Base-by-base conservation (phyloP, 2,888 invertebrate genomes). In the Prostheceraeus crozeri region DNA sequence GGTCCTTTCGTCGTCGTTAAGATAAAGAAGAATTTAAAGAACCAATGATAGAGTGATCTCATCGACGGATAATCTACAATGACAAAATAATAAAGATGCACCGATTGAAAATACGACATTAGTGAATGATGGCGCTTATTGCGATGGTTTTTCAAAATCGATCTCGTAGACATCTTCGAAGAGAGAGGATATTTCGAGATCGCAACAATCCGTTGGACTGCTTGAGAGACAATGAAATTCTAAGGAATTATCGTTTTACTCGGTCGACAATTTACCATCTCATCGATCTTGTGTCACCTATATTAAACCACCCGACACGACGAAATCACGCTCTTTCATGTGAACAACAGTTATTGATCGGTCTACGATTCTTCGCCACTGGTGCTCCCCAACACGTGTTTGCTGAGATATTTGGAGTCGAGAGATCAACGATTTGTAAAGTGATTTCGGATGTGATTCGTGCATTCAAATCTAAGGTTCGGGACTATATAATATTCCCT, bases 121-220 rank as follows among this genome's bases (percentile, higher is more conserved):
- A n/a, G n/a, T n/a, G n/a, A n/a, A n/a, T n/a, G n/a, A 23, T 23
- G 23, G 28, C 56, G 4, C 59, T 19, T 60, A 28, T 57, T 62
- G 19, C 53, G 4, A 36, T 65, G 65, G 60, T 40, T 33, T 33
- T 8, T 40, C 40, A 40, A 8, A 4, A 40, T 16, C 16, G 19
- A 16, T 6, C 19, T 14, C 40, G 19, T 16, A n/a, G n/a, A 33
- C 8, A 8, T 33, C 33, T 8, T 8, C 8, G 33, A 33, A 33
- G 8, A 40, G 16, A 14, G 19, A 40, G 40, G 19, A 21, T 40
- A 40, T 40, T 40, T n/a, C n/a, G 40, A 16, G n/a, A 40, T 40
- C 14, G 40, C 6, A 40, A 14, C 14, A 4, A 40, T 4, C 40
- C 40, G 16, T 40, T 40, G n/a, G 40, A 40, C n/a, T n/a, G 19